Evolutionary conservation across 2,113 vertebrate genomes (phyloP).

Genomic region (Silurus asotus): DNA sequence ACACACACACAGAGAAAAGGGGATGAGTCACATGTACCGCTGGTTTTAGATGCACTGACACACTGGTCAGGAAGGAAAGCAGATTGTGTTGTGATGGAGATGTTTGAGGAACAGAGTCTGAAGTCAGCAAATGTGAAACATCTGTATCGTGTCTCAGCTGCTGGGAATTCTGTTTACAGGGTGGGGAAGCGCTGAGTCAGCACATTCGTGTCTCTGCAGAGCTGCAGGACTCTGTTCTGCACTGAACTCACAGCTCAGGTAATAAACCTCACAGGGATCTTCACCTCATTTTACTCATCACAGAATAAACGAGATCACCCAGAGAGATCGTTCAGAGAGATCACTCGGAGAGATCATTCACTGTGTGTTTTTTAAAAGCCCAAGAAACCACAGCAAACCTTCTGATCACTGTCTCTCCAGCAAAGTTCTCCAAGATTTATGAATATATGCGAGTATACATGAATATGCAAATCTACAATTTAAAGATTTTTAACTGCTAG

Average conservation of each 20-base stretch:
- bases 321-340: no score
- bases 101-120: background rate
- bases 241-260: background rate
- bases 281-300: background rate
- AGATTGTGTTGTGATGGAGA: background rate
- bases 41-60: background rate
- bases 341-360: background rate
- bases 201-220: conserved; percentile 4
- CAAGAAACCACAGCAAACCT: background rate
- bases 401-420: background rate
- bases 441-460: background rate
- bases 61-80: background rate
- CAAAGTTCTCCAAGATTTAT: background rate
- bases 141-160: conserved; percentile 18
- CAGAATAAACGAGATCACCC: background rate
- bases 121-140: background rate
- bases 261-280: background rate
- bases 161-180: background rate
- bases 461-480: background rate
- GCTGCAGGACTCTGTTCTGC: background rate
- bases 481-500: background rate
- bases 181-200: background rate
- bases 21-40: background rate
- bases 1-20: background rate
- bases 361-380: background rate